Evolutionary conservation across 2,888 invertebrate species (phyloP), one percentile per base, ranked within the genome.

Genomic region (Nephrotoma guestfalica): DNA sequence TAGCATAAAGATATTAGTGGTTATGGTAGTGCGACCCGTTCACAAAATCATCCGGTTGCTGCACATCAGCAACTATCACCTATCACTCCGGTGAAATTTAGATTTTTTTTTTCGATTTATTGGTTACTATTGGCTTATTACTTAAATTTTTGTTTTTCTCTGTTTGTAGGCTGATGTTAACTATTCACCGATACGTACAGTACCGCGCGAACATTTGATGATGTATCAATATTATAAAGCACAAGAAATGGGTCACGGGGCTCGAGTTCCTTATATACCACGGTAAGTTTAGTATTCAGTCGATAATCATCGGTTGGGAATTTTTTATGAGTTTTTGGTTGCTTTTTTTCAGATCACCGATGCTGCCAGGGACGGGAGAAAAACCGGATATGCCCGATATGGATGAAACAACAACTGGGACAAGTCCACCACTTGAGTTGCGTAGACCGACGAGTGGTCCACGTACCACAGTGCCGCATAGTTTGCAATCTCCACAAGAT

Each of bases 1-100:
- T 94, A 95, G 95, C 94, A 93, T 90, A 91, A 93, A 88, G 94
- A 94, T 89, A 92, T 93, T 89, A 90, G 91, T 88, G 90, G 89
- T 83, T 91, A 90, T 89, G 89, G 88, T 88, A 71, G 71, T 71
- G 89, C 89, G 87, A 89, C 90, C 87, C 90, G 92, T 90, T 90
- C 93, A 89, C 94, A 95, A 93, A 96, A 96, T 91, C 96, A 96
- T 90, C 96, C 96, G 90, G 71, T 71, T 71, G 96, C 96, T 90
- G 96, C 96, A 89, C 96, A 96, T 92, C 96, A 96, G 93, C 96
- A 95, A 91, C 93, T 93, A 90, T 94, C 95, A 90, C 95, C 95
- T 89, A 93, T 94, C 90, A 93, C 94, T 90, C 93, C 94, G 94
- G 95, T 95, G 94, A 91, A 89, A 57, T 86, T 51, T 9, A 41